Percentiles rank a stretch among this genome's conserved stretches.
Evolutionary conservation across 1,140 invertebrate species (phyloP).

Genomic region (Polypedilum pembai): DNA sequence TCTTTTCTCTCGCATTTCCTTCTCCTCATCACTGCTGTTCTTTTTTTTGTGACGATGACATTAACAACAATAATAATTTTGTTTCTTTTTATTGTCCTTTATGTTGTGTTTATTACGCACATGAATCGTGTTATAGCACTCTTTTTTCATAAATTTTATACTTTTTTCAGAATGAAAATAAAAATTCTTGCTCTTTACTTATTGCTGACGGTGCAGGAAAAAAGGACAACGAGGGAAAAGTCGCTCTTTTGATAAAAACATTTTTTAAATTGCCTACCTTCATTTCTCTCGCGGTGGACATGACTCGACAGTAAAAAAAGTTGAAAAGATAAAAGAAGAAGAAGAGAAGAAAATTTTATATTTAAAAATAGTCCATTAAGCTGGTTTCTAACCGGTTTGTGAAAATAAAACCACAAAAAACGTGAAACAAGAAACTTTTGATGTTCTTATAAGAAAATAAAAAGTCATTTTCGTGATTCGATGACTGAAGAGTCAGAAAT

Average conservation of each 20-base stretch:
- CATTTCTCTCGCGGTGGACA: background rate
- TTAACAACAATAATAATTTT: slow-evolving; percentile 20
- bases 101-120: slow-evolving; percentile 12
- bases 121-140: slow-evolving; percentile 11
- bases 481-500: too few species aligned
- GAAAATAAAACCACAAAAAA: too few species aligned
- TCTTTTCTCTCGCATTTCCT: slow-evolving; percentile 1
- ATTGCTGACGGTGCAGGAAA: background rate
- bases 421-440: too few species aligned
- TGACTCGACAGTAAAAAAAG: background rate
- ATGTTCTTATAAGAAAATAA: too few species aligned
- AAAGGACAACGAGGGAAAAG: background rate
- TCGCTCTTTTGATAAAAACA: background rate
- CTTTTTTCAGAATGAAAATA: background rate
- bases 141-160: background rate
- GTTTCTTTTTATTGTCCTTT: slow-evolving; percentile 18
- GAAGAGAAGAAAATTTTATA: too few species aligned
- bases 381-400: too few species aligned
- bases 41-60: slow-evolving; percentile 11
- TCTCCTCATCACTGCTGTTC: background rate
- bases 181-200: background rate
- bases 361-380: too few species aligned
- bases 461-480: too few species aligned
- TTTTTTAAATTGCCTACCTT: background rate
- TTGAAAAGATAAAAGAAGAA: background rate